Percentiles rank a stretch among this genome's conserved stretches.
These are phyloP conservation scores for Prionailurus viverrinus DNA, from an alignment of 2,113 vertebrate species.

Conservation along the genomic window DNA sequence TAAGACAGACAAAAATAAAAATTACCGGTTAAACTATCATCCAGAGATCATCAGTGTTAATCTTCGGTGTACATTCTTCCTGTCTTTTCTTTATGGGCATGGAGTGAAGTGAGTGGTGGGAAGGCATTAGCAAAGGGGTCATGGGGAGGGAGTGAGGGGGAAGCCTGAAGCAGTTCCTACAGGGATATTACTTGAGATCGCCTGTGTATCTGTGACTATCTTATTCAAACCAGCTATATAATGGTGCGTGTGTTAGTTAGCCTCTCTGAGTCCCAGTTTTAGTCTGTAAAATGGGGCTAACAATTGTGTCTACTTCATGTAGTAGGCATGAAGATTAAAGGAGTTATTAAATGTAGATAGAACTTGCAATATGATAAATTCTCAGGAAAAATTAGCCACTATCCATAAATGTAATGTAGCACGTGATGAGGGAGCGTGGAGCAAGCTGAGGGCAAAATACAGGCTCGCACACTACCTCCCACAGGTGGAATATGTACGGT, in stretches of 20 bases:
- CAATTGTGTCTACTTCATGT: background rate
- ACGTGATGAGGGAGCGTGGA: no score
- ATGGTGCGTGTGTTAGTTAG: background rate
- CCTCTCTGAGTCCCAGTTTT: background rate
- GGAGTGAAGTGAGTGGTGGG: background rate
- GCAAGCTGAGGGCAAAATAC: no score
- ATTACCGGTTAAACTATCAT: background rate
- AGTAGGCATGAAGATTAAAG: background rate
- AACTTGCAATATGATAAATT: background rate
- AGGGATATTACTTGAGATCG: background rate
- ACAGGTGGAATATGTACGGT: no score
- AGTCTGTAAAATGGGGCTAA: background rate
- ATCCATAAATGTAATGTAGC: background rate
- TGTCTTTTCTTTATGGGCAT: conserved; percentile 7
- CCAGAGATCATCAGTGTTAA: background rate
- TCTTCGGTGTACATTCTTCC: background rate
- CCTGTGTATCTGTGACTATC: background rate
- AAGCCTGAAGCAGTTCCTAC: background rate
- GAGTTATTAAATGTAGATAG: background rate
- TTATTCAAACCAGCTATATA: background rate
- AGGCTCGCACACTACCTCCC: no score
- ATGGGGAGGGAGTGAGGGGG: background rate
- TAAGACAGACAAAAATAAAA: conserved; percentile 15
- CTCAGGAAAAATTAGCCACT: background rate
- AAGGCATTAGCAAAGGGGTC: background rate